Conservation (phyloP, 2,888 invertebrate genomes). For the Macaria liturata region DNA sequence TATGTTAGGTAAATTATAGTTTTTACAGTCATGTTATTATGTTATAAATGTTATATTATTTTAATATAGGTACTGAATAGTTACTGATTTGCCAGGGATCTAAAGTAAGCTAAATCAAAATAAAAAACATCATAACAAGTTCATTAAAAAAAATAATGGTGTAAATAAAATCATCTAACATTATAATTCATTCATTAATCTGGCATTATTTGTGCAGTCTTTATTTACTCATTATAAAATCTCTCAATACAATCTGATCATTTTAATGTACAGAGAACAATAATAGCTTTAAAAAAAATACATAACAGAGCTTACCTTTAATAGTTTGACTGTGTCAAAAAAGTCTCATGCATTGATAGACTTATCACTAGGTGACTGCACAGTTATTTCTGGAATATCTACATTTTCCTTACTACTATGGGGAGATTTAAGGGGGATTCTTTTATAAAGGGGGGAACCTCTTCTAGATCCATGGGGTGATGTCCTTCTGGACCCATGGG, state of each 20-base stretch:
- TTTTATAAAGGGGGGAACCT: not conserved
- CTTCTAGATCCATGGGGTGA: not conserved
- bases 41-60: too few relatives aligned
- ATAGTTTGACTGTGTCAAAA: not conserved
- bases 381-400: not conserved
- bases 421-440: not conserved
- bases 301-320: not conserved
- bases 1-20: too few relatives aligned
- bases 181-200: too few relatives aligned
- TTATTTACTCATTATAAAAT: not conserved
- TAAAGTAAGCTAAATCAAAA: too few relatives aligned
- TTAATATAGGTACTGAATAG: too few relatives aligned
- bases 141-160: too few relatives aligned
- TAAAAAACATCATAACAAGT: too few relatives aligned
- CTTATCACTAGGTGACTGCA: slow-evolving; percentile 1
- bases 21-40: too few relatives aligned
- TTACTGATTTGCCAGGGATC: too few relatives aligned
- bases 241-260: not conserved
- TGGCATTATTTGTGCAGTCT: not conserved
- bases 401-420: not conserved
- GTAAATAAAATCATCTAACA: too few relatives aligned
- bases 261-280: not conserved
- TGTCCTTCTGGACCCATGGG: not conserved
- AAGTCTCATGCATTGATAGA: not conserved
- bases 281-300: not conserved